Percentiles rank a stretch among this genome's conserved stretches.
These are phyloP conservation scores for Drosophila micromelanica DNA, from an alignment of 1,140 invertebrate species.

Conservation along the genomic window DNA sequence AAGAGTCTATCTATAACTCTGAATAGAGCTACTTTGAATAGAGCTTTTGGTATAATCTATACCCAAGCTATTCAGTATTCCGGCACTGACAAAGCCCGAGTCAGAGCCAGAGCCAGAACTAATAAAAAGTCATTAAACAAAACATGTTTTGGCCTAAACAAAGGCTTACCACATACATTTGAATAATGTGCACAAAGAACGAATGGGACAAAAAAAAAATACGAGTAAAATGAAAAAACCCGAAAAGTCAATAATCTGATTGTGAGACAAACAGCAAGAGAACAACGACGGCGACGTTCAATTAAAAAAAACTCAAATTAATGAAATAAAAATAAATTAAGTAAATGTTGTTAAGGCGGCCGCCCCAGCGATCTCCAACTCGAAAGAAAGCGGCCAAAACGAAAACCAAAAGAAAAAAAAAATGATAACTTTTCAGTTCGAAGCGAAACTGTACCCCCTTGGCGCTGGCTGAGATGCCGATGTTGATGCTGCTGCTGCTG, in stretches of 20 bases:
- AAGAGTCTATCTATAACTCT: background rate
- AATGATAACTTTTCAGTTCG: conserved; percentile 80
- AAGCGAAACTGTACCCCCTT: conserved; percentile 80
- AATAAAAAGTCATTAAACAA: conserved; percentile 79
- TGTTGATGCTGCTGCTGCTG: conserved; percentile 35
- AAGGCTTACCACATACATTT: conserved; percentile 72
- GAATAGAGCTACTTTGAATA: background rate
- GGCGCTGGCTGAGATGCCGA: conserved; percentile 42
- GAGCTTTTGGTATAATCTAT: conserved; percentile 5
- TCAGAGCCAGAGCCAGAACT: conserved; percentile 45
- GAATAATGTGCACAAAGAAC: conserved; percentile 64
- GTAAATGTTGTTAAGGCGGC: conserved; percentile 50
- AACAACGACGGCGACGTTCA: conserved; percentile 40
- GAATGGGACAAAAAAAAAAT: conserved; percentile 10
- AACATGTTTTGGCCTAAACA: conserved; percentile 78
- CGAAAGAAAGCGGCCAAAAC: conserved; percentile 72
- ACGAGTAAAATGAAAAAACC: conserved; percentile 25
- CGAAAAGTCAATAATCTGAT: conserved; percentile 78
- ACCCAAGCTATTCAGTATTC: conserved; percentile 26
- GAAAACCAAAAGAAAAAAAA: conserved; percentile 54
- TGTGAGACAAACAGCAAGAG: conserved; percentile 45
- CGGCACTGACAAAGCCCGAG: conserved; percentile 15
- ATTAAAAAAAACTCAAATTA: conserved; percentile 74
- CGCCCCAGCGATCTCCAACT: conserved; percentile 30
- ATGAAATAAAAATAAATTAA: conserved; percentile 78